Conservation (phyloP, 2,888 invertebrate species). For the Autographa pulchrina region DNA sequence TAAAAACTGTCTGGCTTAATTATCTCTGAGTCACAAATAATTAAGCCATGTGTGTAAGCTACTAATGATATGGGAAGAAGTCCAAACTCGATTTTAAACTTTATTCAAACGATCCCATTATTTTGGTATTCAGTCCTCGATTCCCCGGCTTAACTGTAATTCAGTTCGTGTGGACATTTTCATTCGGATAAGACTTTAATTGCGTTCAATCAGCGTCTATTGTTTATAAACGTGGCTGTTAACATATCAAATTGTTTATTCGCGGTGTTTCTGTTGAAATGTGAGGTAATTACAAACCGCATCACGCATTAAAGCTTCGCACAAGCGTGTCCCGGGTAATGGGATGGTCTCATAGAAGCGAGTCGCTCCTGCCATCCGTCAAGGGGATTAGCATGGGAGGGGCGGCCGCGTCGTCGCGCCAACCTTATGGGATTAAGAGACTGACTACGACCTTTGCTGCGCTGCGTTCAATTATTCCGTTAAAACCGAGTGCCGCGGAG, state of each 20-base stretch:
- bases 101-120: slow-evolving; percentile 37
- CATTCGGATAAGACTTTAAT: slow-evolving; percentile 36
- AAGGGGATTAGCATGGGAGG: slow-evolving; percentile 69
- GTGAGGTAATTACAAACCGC: slow-evolving; percentile 50
- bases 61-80: slow-evolving; percentile 4
- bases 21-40: slow-evolving; percentile 2
- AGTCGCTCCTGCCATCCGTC: slow-evolving; percentile 65
- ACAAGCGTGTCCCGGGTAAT: slow-evolving; percentile 51
- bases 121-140: slow-evolving; percentile 26
- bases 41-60: slow-evolving; percentile 3
- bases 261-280: slow-evolving; percentile 37
- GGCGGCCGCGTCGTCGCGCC: slow-evolving; percentile 61
- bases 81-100: slow-evolving; percentile 13
- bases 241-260: slow-evolving; percentile 39
- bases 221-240: slow-evolving; percentile 33
- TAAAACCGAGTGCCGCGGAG: slow-evolving; percentile 54
- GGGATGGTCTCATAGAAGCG: slow-evolving; percentile 56
- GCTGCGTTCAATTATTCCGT: slow-evolving; percentile 67
- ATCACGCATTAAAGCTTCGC: slow-evolving; percentile 40
- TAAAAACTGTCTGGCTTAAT: neutral
- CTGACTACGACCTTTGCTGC: slow-evolving; percentile 62
- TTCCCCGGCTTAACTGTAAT: slow-evolving; percentile 21
- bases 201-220: slow-evolving; percentile 40
- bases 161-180: slow-evolving; percentile 38
- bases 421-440: slow-evolving; percentile 71